A percentile compares a stretch with the other conserved stretches of the same genome.
Conservation (phyloP, 2,888 invertebrate genomes). For the Strigamia transsilvanica region DNA sequence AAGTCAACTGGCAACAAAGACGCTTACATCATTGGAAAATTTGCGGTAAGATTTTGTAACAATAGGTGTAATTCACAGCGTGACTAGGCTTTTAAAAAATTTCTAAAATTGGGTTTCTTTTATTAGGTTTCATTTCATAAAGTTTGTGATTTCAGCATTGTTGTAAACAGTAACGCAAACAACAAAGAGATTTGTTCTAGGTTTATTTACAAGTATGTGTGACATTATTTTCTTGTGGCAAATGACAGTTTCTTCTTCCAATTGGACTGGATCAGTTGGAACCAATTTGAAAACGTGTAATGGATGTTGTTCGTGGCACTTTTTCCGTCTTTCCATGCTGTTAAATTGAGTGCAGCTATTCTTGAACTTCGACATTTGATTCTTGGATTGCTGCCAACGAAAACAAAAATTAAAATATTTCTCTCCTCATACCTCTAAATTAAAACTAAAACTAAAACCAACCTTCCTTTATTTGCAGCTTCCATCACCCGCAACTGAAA, state of each 20-base stretch:
- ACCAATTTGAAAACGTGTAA: neutral
- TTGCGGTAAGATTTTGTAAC: too few relatives aligned
- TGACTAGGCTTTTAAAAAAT: too few relatives aligned
- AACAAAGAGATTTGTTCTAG: too few relatives aligned
- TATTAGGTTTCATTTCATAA: too few relatives aligned
- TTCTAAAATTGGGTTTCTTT: too few relatives aligned
- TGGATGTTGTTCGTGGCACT: neutral
- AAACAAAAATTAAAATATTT: neutral
- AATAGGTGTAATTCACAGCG: too few relatives aligned
- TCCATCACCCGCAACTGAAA: conserved; percentile 27
- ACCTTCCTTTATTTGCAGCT: neutral
- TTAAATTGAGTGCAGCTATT: neutral
- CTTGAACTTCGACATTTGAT: neutral
- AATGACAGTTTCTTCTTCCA: conserved; percentile 3
- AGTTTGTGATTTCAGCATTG: neutral
- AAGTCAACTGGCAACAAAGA: too few relatives aligned
- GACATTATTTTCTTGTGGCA: too few relatives aligned
- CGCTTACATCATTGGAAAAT: too few relatives aligned
- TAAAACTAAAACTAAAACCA: neutral
- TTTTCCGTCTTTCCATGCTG: conserved; percentile 26
- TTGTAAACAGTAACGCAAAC: too few relatives aligned
- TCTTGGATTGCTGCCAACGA: neutral
- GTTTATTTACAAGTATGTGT: too few relatives aligned
- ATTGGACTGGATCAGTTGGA: neutral
- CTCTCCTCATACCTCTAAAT: too few relatives aligned